Percentiles rank a stretch among this genome's conserved stretches.
phyloP scores from a whole-genome alignment of 2,888 invertebrate genomes.

The Luperina testacea region DNA sequence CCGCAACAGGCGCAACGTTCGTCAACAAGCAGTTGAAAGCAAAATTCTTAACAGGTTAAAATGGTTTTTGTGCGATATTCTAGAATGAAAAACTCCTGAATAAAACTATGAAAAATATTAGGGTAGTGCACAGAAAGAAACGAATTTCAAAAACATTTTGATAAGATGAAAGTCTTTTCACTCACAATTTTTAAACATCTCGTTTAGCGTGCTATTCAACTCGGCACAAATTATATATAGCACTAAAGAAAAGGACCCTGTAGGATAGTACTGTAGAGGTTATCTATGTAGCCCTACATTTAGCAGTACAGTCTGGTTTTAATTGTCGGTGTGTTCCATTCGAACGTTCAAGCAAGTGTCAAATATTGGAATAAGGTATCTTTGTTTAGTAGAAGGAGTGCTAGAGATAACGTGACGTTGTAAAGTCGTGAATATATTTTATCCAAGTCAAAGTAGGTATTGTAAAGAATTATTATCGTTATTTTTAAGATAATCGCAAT shows the following conservation, averaged over 20 bases:
- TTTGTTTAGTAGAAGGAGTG: too few relatives aligned
- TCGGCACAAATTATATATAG: not conserved
- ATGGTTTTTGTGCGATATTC: not conserved
- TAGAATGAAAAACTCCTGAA: not conserved
- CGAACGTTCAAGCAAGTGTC: too few relatives aligned
- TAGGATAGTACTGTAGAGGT: too few relatives aligned
- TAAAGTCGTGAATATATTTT: too few relatives aligned
- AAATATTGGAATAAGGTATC: too few relatives aligned
- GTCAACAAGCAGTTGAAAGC: not conserved
- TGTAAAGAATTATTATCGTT: slow-evolving; percentile 71
- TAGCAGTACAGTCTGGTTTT: too few relatives aligned
- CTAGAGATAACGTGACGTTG: too few relatives aligned
- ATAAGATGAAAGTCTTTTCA: slow-evolving; percentile 12
- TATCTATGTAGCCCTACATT: too few relatives aligned
- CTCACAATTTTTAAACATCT: slow-evolving; percentile 15
- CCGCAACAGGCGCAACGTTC: slow-evolving; percentile 7
- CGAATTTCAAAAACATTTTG: not conserved
- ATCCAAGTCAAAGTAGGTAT: slow-evolving; percentile 76
- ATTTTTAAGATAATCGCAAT: slow-evolving; percentile 73
- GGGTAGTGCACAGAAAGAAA: not conserved
- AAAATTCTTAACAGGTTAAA: slow-evolving; percentile 9
- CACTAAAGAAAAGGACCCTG: not conserved
- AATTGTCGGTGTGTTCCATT: too few relatives aligned
- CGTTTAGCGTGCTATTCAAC: slow-evolving; percentile 27
- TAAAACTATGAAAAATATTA: not conserved